Evolutionary conservation across 2,888 invertebrate species (phyloP).

Genomic region (Ischnus inquisitorius): DNA sequence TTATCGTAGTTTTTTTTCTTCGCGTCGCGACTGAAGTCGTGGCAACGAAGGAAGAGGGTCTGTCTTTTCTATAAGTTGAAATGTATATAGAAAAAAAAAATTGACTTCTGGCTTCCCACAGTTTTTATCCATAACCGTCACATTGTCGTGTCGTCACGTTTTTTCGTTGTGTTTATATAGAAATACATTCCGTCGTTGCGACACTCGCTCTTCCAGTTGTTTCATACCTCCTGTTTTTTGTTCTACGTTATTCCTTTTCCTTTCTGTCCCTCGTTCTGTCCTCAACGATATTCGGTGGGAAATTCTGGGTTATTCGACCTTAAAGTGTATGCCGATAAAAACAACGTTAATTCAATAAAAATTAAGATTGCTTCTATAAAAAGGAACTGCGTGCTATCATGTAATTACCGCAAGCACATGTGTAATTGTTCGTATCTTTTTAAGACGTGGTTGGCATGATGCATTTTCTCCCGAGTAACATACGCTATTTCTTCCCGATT

Average conservation of each 20-base stretch:
- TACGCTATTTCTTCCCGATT: no score
- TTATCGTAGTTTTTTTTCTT: constrained; percentile 55
- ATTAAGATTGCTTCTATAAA: no score
- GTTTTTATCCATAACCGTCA: constrained; percentile 42
- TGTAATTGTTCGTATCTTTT: no score
- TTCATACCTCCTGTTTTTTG: constrained; percentile 40
- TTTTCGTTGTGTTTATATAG: constrained; percentile 21
- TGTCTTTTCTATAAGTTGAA: neutral
- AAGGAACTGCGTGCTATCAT: no score
- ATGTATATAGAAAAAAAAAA: constrained; percentile 22
- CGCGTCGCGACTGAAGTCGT: constrained; percentile 22
- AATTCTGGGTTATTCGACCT: neutral
- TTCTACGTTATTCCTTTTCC: constrained; percentile 1
- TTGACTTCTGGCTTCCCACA: constrained; percentile 47
- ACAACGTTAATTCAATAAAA: no score
- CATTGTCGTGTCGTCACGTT: constrained; percentile 27
- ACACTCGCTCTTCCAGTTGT: constrained; percentile 47
- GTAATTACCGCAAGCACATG: no score
- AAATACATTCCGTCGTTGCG: constrained; percentile 36
- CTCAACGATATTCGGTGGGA: no score
- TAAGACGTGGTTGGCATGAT: no score
- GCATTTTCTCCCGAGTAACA: no score
- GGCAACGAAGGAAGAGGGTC: constrained; percentile 15
- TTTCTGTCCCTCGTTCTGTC: no score
- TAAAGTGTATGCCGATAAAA: no score